Base-by-base conservation (phyloP, 2,888 invertebrate genomes). In the Epinotia ramella region DNA sequence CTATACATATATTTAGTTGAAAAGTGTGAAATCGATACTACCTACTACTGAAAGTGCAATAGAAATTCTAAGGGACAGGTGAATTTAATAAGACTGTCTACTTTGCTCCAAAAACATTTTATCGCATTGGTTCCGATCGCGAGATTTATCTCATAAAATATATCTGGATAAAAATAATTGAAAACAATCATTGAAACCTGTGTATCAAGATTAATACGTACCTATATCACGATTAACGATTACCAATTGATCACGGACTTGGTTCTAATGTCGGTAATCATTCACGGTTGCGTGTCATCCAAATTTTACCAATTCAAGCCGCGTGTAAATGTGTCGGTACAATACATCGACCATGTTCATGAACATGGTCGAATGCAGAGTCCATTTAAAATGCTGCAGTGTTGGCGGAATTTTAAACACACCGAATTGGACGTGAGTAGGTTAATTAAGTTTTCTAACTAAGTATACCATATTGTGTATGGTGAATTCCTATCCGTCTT, bases 361-460 rank as follows among this genome's bases (percentile, higher is more conserved):
- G 57, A 40, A 53, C 70, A 60, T 65, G 74, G 44, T 66, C 53
- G 70, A 44, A 24, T 56, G 82, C 81, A 83, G 89, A 81, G 86
- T 89, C 87, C 86, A 86, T 92, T 93, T 92, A 88, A 91, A 93
- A 92, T 92, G 90, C 89, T 86, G 86, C 82, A 84, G 86, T 87
- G 84, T 86, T 84, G 81, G 78, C 81, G 82, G 93, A 93, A 93
- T 94, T 90, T 91, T 86, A 94, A 94, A 89, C 88, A 87, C 87
- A 82, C 84, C 86, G 86, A 88, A 87, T 80, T 79, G 81, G 76
- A 91, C 92, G 93, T 93, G 94, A 91, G 81, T 73, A 82, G 92
- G 80, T 78, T 89, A 80, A 85, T 80, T 82, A 84, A 81, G 80
- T 71, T 78, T 77, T 63, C 77, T 71, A 83, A 79, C 78, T 79